Percentiles rank a stretch among this genome's conserved stretches.
Conservation (phyloP, 2,113 vertebrate genomes). For the Myotis lucifugus region DNA sequence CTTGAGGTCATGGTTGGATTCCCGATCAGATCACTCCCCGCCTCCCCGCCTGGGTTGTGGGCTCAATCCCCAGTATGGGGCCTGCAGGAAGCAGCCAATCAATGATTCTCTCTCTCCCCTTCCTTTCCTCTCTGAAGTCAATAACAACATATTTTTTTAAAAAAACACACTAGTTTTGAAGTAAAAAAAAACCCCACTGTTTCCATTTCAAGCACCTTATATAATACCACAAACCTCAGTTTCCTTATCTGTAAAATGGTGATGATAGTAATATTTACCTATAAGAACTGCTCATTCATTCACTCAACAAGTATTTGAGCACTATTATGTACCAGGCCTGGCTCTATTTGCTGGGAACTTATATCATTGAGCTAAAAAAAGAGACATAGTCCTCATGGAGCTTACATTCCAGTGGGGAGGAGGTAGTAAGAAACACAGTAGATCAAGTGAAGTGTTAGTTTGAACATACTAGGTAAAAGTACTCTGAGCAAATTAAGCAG, state of each 20-base stretch:
- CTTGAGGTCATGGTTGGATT: too few species aligned
- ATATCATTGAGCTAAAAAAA: not conserved
- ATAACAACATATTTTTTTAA: too few species aligned
- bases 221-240: slow-evolving; percentile 9
- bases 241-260: not conserved
- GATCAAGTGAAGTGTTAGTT: not conserved
- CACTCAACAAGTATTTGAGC: not conserved
- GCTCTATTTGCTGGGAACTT: not conserved
- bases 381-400: not conserved
- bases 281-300: not conserved
- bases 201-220: not conserved
- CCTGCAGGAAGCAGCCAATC: too few species aligned
- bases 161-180: not conserved
- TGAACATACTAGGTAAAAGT: not conserved
- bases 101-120: too few species aligned
- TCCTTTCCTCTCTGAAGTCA: too few species aligned
- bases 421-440: not conserved
- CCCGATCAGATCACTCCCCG: too few species aligned
- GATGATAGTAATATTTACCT: not conserved
- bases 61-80: too few species aligned
- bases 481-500: not conserved
- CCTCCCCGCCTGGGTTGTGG: too few species aligned
- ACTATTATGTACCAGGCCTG: not conserved
- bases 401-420: not conserved
- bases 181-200: not conserved